phyloP scores from a whole-genome alignment of 2,113 vertebrate species.

The Oncorhynchus tshawytscha region DNA sequence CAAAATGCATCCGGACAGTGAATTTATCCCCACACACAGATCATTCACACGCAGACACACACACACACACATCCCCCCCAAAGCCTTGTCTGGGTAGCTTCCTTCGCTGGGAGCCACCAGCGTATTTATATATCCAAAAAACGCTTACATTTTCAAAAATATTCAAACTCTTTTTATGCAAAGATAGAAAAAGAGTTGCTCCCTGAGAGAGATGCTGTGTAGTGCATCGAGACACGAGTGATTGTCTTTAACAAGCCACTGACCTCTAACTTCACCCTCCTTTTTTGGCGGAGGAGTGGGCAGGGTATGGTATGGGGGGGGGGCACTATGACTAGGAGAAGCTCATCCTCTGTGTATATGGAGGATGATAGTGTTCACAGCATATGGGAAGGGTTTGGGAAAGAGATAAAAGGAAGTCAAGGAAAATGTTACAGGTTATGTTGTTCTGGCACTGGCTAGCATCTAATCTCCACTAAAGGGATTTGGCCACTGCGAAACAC shows the following conservation, averaged over 20 bases:
- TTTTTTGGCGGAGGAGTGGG: neutral
- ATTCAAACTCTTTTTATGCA: conserved; percentile 71
- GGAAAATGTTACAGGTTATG: neutral
- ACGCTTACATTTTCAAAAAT: conserved; percentile 65
- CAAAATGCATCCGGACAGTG: conserved; percentile 60
- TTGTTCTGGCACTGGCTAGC: neutral
- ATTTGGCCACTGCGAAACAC: neutral
- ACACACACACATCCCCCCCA: conserved; percentile 44
- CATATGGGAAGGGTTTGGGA: neutral
- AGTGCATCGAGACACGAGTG: conserved; percentile 68
- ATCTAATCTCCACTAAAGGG: neutral
- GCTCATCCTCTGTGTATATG: neutral
- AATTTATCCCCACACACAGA: conserved; percentile 67
- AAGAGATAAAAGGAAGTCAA: neutral
- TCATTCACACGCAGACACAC: neutral
- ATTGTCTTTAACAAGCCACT: conserved; percentile 67
- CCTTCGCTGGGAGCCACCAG: conserved; percentile 56
- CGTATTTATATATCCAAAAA: conserved; percentile 64
- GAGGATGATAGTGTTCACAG: neutral
- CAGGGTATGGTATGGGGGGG: conserved; percentile 1
- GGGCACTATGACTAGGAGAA: neutral
- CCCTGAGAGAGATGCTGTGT: conserved; percentile 73
- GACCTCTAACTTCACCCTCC: conserved; percentile 50
- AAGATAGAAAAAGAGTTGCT: conserved; percentile 72
- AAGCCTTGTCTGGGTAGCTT: conserved; percentile 90